A percentile compares a stretch with the other conserved stretches of the same genome.
phyloP scores from a whole-genome alignment of 1,140 invertebrate genomes.

The Nymphalis io region DNA sequence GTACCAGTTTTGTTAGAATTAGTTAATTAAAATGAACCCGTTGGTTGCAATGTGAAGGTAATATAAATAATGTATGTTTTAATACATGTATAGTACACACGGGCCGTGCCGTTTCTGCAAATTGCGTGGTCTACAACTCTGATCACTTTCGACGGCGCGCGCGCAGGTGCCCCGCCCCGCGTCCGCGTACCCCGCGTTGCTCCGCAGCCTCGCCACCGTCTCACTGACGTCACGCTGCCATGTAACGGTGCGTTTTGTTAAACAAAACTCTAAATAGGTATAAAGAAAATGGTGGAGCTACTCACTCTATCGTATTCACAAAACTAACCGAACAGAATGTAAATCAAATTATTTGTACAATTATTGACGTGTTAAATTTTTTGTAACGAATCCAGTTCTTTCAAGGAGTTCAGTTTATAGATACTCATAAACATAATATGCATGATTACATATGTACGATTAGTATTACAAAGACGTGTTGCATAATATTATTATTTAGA shows the following conservation, averaged over 20 bases:
- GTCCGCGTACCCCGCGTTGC: slow-evolving; percentile 23
- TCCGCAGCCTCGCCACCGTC: slow-evolving; percentile 24
- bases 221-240: slow-evolving; percentile 23
- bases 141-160: slow-evolving; percentile 61
- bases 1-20: neutral
- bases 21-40: neutral
- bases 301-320: neutral
- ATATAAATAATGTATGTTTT: slow-evolving; percentile 5
- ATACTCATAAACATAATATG: too few species aligned
- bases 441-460: too few species aligned
- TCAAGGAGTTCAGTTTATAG: too few species aligned
- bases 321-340: neutral
- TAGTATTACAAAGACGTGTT: neutral
- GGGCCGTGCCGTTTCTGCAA: slow-evolving; percentile 46
- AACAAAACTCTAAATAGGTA: slow-evolving; percentile 47
- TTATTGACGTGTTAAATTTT: neutral
- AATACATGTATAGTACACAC: slow-evolving; percentile 1
- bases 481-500: neutral
- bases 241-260: slow-evolving; percentile 66
- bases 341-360: neutral
- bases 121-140: slow-evolving; percentile 46
- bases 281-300: slow-evolving; percentile 25
- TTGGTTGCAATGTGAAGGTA: neutral
- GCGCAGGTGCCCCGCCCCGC: slow-evolving; percentile 51
- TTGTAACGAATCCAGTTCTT: too few species aligned